Percentiles rank a stretch among this genome's conserved stretches.
These are phyloP conservation scores for Netelia fuscicornis DNA, from an alignment of 2,888 invertebrate species.

Conservation along the genomic window DNA sequence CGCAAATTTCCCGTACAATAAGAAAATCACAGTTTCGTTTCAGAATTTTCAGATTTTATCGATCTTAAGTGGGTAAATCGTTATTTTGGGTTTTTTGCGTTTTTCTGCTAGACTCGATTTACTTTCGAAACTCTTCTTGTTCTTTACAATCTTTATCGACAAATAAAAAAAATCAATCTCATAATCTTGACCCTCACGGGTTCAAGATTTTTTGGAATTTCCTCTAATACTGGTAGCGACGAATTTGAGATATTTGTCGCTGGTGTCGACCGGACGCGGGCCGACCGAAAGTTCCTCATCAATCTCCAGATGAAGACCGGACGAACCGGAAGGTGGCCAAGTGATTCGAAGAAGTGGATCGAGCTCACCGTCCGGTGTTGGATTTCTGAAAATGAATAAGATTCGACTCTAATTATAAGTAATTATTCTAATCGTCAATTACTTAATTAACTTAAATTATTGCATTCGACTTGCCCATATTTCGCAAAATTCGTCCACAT, in stretches of 20 bases:
- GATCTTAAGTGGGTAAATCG: too few species aligned
- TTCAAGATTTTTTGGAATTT: too few species aligned
- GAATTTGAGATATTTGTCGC: slow-evolving; percentile 5
- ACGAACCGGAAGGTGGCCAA: slow-evolving; percentile 64
- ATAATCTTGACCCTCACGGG: too few species aligned
- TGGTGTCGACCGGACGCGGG: slow-evolving; percentile 53
- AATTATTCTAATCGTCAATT: neutral
- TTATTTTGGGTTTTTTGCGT: too few species aligned
- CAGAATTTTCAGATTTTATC: too few species aligned
- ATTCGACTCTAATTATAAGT: neutral
- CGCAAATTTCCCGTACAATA: too few species aligned
- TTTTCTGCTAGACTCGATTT: too few species aligned
- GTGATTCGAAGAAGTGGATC: slow-evolving; percentile 61
- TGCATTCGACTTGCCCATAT: slow-evolving; percentile 62
- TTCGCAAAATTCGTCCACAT: slow-evolving; percentile 89
- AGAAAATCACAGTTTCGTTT: too few species aligned
- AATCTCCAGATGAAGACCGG: slow-evolving; percentile 66
- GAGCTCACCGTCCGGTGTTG: slow-evolving; percentile 64
- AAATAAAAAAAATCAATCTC: neutral
- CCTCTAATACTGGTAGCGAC: neutral
- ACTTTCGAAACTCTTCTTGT: neutral
- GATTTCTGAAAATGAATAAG: slow-evolving; percentile 55
- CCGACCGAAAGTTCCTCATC: slow-evolving; percentile 43
- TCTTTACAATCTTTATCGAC: neutral
- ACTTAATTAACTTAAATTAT: neutral